Evolutionary conservation across 2,888 invertebrate genomes (phyloP).

Genomic region (Drosophila flavopinicola): DNA sequence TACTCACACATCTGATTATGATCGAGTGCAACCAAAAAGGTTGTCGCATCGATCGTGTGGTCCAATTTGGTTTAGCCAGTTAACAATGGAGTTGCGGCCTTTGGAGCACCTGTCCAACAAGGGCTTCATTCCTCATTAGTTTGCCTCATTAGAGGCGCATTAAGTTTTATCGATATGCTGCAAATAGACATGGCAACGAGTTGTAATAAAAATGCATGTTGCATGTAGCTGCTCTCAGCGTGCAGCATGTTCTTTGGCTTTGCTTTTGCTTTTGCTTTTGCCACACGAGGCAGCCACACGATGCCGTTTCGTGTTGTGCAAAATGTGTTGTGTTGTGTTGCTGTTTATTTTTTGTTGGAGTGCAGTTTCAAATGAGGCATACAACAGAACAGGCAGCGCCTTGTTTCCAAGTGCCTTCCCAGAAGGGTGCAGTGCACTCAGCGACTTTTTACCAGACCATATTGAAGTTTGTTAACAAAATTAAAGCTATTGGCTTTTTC

Average conservation of each 20-base stretch:
- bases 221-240: conserved; percentile 10
- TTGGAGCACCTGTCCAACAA: conserved; percentile 25
- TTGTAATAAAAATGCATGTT: conserved; percentile 21
- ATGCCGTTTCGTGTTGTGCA: conserved; percentile 30
- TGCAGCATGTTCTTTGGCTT: conserved; percentile 13
- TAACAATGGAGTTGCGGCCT: conserved; percentile 12
- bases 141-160: conserved; percentile 42
- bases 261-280: too few relatives aligned
- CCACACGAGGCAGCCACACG: conserved; percentile 10
- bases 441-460: too few relatives aligned
- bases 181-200: conserved; percentile 9
- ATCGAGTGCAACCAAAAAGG: conserved; percentile 21
- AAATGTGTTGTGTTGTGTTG: conserved; percentile 24
- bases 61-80: conserved; percentile 21
- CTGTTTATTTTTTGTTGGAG: conserved; percentile 5
- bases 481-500: too few relatives aligned
- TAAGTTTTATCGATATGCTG: conserved; percentile 21
- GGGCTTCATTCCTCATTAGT: conserved; percentile 35
- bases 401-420: conserved; percentile 26
- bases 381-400: conserved; percentile 35
- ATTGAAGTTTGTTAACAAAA: too few relatives aligned
- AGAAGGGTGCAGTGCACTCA: conserved; percentile 21
- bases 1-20: conserved; percentile 20
- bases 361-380: conserved; percentile 41
- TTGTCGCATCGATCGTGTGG: conserved; percentile 52